Conservation (phyloP, 2,888 invertebrate genomes). For the Cylindroiulus punctatus region DNA sequence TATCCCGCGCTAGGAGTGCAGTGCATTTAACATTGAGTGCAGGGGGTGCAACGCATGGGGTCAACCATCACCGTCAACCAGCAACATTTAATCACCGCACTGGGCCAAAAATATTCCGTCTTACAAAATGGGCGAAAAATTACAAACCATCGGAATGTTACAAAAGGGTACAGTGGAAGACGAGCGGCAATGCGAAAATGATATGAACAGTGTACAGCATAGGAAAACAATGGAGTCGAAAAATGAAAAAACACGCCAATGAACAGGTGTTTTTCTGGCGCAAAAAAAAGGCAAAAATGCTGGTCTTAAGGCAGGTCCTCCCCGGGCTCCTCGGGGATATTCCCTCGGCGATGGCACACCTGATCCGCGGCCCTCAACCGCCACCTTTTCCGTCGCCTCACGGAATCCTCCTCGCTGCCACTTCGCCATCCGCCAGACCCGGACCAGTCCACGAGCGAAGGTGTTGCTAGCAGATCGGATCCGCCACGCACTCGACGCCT, state of each 20-base stretch:
- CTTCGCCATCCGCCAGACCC: neutral
- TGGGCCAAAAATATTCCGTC: no score
- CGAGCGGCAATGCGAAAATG: constrained; percentile 29
- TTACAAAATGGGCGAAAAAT: constrained; percentile 11
- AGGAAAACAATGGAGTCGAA: neutral
- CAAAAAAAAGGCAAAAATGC: neutral
- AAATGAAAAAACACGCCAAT: neutral
- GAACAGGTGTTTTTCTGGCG: neutral
- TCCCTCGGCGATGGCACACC: constrained; percentile 30
- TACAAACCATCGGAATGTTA: constrained; percentile 23
- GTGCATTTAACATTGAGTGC: constrained; percentile 25
- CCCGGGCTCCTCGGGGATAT: neutral
- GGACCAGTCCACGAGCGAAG: constrained; percentile 25
- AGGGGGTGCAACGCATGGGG: constrained; percentile 11
- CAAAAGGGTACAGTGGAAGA: constrained; percentile 27
- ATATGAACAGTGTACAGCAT: constrained; percentile 21
- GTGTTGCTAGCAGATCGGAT: neutral
- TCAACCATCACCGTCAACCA: constrained; percentile 1
- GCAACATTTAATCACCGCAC: neutral
- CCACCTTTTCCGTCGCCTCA: constrained; percentile 16
- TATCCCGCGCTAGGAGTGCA: constrained; percentile 12
- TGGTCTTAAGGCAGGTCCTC: neutral
- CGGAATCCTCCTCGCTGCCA: neutral
- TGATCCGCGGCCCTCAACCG: constrained; percentile 26
- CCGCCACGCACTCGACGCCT: neutral